Percentiles rank a stretch among this genome's conserved stretches.
phyloP scores from a whole-genome alignment of 2,113 vertebrate genomes.

The Cavia porcellus region DNA sequence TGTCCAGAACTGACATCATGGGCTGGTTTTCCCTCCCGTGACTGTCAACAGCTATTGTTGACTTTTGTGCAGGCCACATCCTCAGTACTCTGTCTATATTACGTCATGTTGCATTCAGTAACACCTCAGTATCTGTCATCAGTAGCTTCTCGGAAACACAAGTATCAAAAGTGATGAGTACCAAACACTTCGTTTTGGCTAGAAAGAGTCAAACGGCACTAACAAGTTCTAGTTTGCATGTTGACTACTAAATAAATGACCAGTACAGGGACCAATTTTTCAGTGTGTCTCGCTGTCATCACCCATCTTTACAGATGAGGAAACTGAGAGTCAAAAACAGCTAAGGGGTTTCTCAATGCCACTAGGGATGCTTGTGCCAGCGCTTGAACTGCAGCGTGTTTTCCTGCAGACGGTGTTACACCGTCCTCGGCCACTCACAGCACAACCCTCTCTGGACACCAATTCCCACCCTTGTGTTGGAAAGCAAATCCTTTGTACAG shows the following conservation, averaged over 20 bases:
- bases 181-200: neutral
- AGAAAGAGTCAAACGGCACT: neutral
- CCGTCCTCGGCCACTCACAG: neutral
- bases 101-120: neutral
- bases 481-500: neutral
- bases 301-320: neutral
- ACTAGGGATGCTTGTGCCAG: neutral
- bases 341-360: neutral
- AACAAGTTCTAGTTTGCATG: neutral
- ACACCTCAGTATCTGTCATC: neutral
- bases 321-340: neutral
- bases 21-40: neutral
- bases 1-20: neutral
- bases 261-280: neutral
- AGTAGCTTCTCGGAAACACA: neutral
- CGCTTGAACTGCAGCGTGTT: neutral
- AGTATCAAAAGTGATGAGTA: neutral
- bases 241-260: neutral
- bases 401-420: neutral
- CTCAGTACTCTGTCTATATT: neutral
- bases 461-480: neutral
- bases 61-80: neutral
- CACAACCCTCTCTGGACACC: neutral
- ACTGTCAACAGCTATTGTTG: neutral
- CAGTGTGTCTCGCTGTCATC: neutral